These are phyloP conservation scores for Sycophaga agraensis DNA, from an alignment of 1,140 invertebrate genomes.

Conservation along the genomic window DNA sequence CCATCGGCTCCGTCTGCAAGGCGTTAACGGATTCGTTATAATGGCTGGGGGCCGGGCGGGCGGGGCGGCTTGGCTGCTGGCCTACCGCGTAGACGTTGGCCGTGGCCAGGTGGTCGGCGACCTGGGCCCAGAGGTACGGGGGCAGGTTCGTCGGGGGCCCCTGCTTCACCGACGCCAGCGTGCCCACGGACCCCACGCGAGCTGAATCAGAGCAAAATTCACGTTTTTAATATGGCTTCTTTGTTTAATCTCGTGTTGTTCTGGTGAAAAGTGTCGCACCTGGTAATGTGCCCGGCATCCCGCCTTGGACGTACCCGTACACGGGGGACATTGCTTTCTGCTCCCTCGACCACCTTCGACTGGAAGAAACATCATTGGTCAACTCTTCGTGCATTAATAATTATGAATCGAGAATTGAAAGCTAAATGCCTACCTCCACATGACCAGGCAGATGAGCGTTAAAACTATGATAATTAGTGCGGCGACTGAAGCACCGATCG, in stretches of 20 bases:
- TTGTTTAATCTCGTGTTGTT: no score
- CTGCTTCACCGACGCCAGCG: constrained; percentile 62
- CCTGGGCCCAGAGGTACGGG: constrained; percentile 73
- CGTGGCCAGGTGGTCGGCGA: constrained; percentile 79
- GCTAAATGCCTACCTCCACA: constrained; percentile 74
- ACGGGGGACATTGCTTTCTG: constrained; percentile 81
- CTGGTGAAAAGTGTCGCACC: constrained; percentile 33
- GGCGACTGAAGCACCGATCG: constrained; percentile 83
- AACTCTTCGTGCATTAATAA: no score
- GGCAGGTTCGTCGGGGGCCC: constrained; percentile 51
- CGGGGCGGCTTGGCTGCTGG: no score
- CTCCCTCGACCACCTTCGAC: constrained; percentile 83
- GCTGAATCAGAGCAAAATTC: constrained; percentile 39
- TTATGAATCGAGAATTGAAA: no score
- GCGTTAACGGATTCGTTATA: no score
- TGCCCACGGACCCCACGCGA: constrained; percentile 57
- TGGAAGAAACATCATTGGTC: no score
- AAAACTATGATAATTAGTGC: constrained; percentile 85
- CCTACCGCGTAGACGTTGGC: constrained; percentile 81
- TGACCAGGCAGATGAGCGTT: constrained; percentile 82
- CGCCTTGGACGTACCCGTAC: constrained; percentile 79
- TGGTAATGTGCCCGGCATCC: constrained; percentile 55
- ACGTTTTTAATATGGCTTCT: no score
- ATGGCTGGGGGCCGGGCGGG: no score
- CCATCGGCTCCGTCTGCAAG: constrained; percentile 66